Evolutionary conservation across 2,888 invertebrate species (phyloP).

Genomic region (Ectemnius lituratus): DNA sequence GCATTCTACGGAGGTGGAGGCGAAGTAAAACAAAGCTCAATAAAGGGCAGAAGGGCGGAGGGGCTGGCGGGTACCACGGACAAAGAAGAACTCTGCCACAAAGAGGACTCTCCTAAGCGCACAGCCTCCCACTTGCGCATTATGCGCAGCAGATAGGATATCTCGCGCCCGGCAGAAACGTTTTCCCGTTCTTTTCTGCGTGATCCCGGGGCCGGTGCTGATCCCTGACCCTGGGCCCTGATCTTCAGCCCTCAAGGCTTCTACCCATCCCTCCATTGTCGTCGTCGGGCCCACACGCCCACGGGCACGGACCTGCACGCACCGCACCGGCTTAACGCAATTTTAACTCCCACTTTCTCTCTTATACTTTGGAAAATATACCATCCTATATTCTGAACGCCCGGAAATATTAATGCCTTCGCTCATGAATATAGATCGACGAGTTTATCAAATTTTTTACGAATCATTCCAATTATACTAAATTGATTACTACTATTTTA

Average conservation of each 20-base stretch:
- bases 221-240: constrained; percentile 66
- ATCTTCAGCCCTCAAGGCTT: constrained; percentile 41
- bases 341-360: too few species aligned
- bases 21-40: constrained; percentile 58
- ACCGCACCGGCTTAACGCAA: too few species aligned
- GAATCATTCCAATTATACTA: too few species aligned
- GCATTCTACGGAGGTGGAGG: constrained; percentile 37
- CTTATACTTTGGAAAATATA: too few species aligned
- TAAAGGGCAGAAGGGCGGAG: constrained; percentile 38
- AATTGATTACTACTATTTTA: too few species aligned
- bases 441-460: too few species aligned
- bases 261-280: constrained; percentile 8
- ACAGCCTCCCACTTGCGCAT: constrained; percentile 70
- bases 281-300: constrained; percentile 3
- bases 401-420: too few species aligned
- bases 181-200: constrained; percentile 65
- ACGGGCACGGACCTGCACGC: too few species aligned
- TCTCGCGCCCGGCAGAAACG: constrained; percentile 62
- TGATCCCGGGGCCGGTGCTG: constrained; percentile 47
- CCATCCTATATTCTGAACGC: too few species aligned
- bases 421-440: too few species aligned
- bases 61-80: neutral
- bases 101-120: constrained; percentile 41
- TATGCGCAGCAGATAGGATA: constrained; percentile 68
- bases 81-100: constrained; percentile 33